Evolutionary conservation across 1,140 invertebrate genomes (phyloP).

Genomic region (Panagrolaimus sp.): DNA sequence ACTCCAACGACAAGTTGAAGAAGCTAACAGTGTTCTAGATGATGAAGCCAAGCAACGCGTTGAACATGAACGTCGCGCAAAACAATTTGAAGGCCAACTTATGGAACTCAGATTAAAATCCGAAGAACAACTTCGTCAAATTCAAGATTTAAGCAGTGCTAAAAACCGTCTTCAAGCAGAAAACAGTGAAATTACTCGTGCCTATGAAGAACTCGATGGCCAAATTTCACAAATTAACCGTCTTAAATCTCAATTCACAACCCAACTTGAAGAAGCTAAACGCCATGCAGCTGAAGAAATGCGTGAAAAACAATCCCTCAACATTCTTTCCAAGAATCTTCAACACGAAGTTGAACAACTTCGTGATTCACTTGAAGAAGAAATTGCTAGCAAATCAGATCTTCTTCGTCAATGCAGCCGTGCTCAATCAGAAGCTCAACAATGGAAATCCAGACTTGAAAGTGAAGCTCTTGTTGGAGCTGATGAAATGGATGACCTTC

Average conservation of each 20-base stretch:
- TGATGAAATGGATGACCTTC: constrained; percentile 93
- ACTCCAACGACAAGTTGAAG: constrained; percentile 87
- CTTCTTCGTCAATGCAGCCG: constrained; percentile 89
- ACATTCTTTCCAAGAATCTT: constrained; percentile 69
- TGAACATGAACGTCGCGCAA: constrained; percentile 61
- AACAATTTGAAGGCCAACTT: constrained; percentile 62
- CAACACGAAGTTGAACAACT: constrained; percentile 94
- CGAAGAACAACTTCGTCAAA: constrained; percentile 85
- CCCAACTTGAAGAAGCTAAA: constrained; percentile 93
- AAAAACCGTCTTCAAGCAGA: constrained; percentile 95
- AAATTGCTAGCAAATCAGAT: constrained; percentile 69
- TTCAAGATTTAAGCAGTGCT: constrained; percentile 86
- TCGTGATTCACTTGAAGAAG: constrained; percentile 84
- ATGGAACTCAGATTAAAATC: constrained; percentile 89
- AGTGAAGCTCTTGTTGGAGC: constrained; percentile 88
- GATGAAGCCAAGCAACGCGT: constrained; percentile 89
- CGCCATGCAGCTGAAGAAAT: constrained; percentile 86
- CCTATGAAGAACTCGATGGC: constrained; percentile 91
- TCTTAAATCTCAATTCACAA: constrained; percentile 87
- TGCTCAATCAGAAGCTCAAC: constrained; percentile 83
- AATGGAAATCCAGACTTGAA: constrained; percentile 94
- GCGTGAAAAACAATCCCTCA: constrained; percentile 64
- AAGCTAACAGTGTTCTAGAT: constrained; percentile 80
- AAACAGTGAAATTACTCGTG: constrained; percentile 84
- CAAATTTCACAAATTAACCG: constrained; percentile 91